A percentile compares a stretch with the other conserved stretches of the same genome.
phyloP scores from a whole-genome alignment of 2,113 vertebrate species.

The Sylvicapra grimmia region DNA sequence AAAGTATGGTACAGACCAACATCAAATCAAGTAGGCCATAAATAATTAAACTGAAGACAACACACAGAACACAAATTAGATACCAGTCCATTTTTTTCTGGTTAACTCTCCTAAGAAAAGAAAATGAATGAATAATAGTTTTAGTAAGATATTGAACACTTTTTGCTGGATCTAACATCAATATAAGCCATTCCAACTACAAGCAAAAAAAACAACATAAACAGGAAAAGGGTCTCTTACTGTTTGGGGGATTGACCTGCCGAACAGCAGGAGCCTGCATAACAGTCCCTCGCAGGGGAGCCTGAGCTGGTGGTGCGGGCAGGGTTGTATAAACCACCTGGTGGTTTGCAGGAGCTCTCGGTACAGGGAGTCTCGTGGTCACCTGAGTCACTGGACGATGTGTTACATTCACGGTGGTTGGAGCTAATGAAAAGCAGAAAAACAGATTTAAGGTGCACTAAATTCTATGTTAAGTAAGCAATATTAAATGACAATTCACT shows the following conservation, averaged over 20 bases:
- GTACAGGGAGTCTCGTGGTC: slow-evolving; percentile 78
- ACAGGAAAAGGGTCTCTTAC: slow-evolving; percentile 72
- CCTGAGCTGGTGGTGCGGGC: slow-evolving; percentile 78
- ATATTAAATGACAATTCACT: background rate
- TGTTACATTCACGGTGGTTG: slow-evolving; percentile 82
- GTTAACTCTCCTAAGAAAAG: background rate
- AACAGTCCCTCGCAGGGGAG: slow-evolving; percentile 78
- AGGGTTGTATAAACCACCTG: slow-evolving; percentile 83
- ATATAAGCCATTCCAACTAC: background rate
- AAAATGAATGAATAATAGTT: background rate
- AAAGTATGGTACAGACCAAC: background rate
- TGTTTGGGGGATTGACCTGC: slow-evolving; percentile 79
- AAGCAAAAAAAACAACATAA: background rate
- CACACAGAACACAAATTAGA: background rate
- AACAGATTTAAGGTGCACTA: background rate
- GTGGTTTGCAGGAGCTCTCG: slow-evolving; percentile 78
- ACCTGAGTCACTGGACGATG: slow-evolving; percentile 80
- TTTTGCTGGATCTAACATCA: background rate
- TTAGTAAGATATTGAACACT: background rate
- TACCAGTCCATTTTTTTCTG: background rate
- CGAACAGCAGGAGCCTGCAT: slow-evolving; percentile 79
- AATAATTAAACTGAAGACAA: slow-evolving; percentile 11
- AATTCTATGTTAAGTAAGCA: background rate
- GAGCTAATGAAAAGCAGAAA: slow-evolving; percentile 70
- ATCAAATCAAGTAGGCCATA: background rate